Percentiles rank a stretch among this genome's conserved stretches.
Evolutionary conservation across 2,113 vertebrate species (phyloP).

Genomic region (Brachyistius frenatus): DNA sequence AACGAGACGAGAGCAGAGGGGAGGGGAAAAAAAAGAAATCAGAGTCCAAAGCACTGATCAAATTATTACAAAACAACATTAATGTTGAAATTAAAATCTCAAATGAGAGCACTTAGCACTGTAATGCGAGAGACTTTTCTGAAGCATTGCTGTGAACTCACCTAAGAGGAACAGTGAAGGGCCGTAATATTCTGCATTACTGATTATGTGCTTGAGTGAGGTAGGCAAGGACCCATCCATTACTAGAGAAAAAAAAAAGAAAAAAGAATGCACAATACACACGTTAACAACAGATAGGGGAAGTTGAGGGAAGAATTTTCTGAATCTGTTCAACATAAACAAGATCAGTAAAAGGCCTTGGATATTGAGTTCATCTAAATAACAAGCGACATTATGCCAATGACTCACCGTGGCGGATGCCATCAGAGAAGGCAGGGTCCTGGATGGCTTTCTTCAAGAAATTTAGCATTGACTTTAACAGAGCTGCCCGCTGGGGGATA

Average conservation of each 20-base stretch:
- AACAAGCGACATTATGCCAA: background rate
- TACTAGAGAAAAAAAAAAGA: slow-evolving; percentile 80
- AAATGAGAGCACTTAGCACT: background rate
- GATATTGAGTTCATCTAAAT: background rate
- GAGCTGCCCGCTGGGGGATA: slow-evolving; percentile 94
- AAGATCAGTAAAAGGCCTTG: background rate
- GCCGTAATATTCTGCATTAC: slow-evolving; percentile 97
- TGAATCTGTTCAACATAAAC: background rate
- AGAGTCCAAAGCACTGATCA: slow-evolving; percentile 3
- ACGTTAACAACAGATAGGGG: background rate
- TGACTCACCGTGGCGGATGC: slow-evolving; percentile 92
- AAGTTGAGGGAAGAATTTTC: background rate
- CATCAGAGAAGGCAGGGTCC: slow-evolving; percentile 96
- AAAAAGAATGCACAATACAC: background rate
- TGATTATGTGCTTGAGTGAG: slow-evolving; percentile 97
- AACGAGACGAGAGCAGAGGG: slow-evolving; percentile 14
- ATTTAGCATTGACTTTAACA: slow-evolving; percentile 98
- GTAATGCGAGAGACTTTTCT: background rate
- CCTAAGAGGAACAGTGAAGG: slow-evolving; percentile 95
- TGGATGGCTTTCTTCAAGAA: slow-evolving; percentile 99
- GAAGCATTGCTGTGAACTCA: slow-evolving; percentile 74
- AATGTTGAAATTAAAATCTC: background rate
- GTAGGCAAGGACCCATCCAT: slow-evolving; percentile 98
- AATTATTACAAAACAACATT: background rate
- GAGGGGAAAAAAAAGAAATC: background rate